Conservation (phyloP, 2,888 invertebrate species). For the Stenchaetothrips biformis region DNA sequence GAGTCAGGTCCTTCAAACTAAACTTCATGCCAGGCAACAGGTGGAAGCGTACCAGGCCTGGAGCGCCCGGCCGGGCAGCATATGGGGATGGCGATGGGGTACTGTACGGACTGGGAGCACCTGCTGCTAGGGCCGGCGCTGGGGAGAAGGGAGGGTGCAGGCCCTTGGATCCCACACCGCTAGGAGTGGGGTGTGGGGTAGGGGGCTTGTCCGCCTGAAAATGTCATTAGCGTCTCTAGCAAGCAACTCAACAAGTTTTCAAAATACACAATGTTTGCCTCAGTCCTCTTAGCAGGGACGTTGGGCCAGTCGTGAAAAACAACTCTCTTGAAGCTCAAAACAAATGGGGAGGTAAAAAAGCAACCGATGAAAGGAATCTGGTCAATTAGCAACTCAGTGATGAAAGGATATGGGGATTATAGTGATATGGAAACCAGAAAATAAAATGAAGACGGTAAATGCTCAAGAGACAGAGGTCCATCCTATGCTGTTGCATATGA, state of each 20-base stretch:
- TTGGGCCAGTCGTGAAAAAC: no score
- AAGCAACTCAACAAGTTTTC: background rate
- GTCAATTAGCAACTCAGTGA: no score
- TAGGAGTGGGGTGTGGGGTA: slow-evolving; percentile 52
- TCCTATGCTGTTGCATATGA: no score
- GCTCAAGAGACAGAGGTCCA: no score
- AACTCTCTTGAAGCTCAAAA: no score
- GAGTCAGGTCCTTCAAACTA: no score
- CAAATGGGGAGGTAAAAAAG: no score
- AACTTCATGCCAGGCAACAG: background rate
- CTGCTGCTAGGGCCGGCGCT: slow-evolving; percentile 11
- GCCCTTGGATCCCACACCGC: slow-evolving; percentile 33
- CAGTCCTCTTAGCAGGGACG: background rate
- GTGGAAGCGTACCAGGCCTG: slow-evolving; percentile 34
- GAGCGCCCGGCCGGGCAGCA: slow-evolving; percentile 36
- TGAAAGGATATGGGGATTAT: no score
- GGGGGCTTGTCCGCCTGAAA: slow-evolving; percentile 49
- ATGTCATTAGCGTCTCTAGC: background rate
- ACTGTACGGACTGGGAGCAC: slow-evolving; percentile 7
- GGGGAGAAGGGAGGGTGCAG: slow-evolving; percentile 14
- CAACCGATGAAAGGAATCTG: no score
- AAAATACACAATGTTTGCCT: background rate
- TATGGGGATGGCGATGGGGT: slow-evolving; percentile 45
- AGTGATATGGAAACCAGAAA: no score
- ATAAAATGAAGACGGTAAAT: no score